These are phyloP conservation scores for Drosophila recens DNA, from an alignment of 2,888 invertebrate genomes.

Conservation along the genomic window DNA sequence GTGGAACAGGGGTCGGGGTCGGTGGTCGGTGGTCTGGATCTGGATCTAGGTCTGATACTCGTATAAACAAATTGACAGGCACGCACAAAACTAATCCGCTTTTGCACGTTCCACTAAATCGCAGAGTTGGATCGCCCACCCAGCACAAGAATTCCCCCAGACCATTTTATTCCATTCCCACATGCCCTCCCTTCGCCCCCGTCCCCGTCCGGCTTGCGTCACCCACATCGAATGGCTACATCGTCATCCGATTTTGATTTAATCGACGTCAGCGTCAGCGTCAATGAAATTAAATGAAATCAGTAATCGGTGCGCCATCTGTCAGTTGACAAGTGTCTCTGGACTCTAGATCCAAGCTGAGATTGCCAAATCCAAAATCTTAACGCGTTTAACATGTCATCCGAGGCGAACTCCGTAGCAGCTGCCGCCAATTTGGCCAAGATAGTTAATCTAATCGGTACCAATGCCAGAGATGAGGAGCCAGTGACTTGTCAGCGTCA, in stretches of 20 bases:
- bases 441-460: slow-evolving; percentile 75
- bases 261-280: slow-evolving; percentile 58
- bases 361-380: slow-evolving; percentile 1
- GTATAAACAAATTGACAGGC: slow-evolving; percentile 68
- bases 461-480: slow-evolving; percentile 54
- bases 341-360: neutral
- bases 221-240: slow-evolving; percentile 21
- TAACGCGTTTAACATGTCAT: slow-evolving; percentile 22
- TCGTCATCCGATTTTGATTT: slow-evolving; percentile 77
- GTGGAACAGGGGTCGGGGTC: neutral
- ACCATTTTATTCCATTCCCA: neutral
- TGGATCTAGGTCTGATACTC: neutral
- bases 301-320: slow-evolving; percentile 60
- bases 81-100: slow-evolving; percentile 80
- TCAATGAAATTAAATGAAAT: slow-evolving; percentile 68
- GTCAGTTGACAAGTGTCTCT: slow-evolving; percentile 3
- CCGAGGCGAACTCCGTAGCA: slow-evolving; percentile 25
- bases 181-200: neutral
- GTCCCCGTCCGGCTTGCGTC: slow-evolving; percentile 33
- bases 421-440: slow-evolving; percentile 68
- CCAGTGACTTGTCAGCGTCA: neutral
- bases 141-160: neutral
- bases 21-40: neutral
- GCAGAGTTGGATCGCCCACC: slow-evolving; percentile 47
- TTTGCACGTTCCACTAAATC: slow-evolving; percentile 70